Base-by-base conservation (phyloP, 2,888 invertebrate species). In the Neoaliturus tenellus region DNA sequence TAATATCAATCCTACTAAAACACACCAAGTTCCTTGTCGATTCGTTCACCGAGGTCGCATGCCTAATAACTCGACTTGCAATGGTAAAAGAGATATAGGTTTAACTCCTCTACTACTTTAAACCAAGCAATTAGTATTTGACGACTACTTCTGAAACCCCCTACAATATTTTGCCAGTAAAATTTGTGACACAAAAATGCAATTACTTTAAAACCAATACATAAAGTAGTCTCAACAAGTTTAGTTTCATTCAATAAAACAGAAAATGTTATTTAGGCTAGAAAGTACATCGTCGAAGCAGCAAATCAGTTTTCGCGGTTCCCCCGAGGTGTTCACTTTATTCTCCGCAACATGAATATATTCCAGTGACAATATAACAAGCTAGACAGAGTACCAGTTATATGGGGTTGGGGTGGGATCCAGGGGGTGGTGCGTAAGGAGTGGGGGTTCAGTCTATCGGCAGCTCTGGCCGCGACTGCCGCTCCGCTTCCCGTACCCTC, bases 401-500 rank as follows among this genome's bases (percentile, higher is more conserved):
- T 25, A 33, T n/a, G 31, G 12, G 51, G 75, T 17, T n/a, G n/a
- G n/a, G 39, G 75, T 17, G 33, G 78, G 55, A 0, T 23, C 28
- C 48, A 10, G 17, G 78, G 48, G 55, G 78, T 51, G 78, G 20
- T 28, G n/a, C n/a, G n/a, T n/a, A n/a, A n/a, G n/a, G n/a, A n/a
- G n/a, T 8, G 12, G 75, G n/a, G 33, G 44, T 2, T 78, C 55
- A 78, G 78, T 78, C 78, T 48, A 31, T 35, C 78, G 78, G 78
- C 78, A 78, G 33, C 55, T 23, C 20, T 55, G 10, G 78, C 78
- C 78, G 78, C 78, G 78, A 48, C 78, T 78, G 78, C 78, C 78
- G 51, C 55, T 35, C 12, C 55, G 10, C 51, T 78, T 78, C 78
- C 78, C 71, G 71, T 39, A 17, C 23, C 23, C 23, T 28, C 12